A percentile compares a stretch with the other conserved stretches of the same genome.
These are phyloP conservation scores for Cryptoprocta ferox DNA, from an alignment of 2,797 vertebrate species.

Conservation along the genomic window DNA sequence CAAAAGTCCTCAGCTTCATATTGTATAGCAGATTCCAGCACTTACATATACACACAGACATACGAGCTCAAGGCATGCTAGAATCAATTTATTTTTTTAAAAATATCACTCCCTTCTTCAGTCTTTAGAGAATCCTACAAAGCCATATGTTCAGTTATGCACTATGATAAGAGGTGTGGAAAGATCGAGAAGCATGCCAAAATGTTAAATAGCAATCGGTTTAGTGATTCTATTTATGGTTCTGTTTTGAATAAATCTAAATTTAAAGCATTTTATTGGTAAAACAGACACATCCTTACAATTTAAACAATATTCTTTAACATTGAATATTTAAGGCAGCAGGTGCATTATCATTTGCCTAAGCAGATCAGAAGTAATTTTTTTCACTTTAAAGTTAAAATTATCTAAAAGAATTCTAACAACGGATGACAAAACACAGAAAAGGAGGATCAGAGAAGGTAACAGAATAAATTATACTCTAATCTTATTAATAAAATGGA, in stretches of 20 bases:
- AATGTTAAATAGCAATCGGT: not conserved
- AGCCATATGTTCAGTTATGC: not conserved
- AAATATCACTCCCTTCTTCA: not conserved
- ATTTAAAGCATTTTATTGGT: not conserved
- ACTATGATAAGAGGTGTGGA: not conserved
- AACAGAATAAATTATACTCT: not conserved
- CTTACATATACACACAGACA: not conserved
- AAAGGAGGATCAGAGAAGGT: not conserved
- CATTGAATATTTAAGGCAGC: not conserved
- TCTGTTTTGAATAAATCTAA: not conserved
- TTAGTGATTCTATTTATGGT: not conserved
- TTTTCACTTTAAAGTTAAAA: not conserved
- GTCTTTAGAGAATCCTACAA: not conserved
- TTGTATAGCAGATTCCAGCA: not conserved
- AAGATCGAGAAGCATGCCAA: not conserved
- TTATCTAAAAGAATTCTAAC: not conserved
- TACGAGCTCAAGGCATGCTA: not conserved
- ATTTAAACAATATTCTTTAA: not conserved
- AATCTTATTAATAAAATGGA: not conserved
- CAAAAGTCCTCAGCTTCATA: not conserved
- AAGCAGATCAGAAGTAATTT: not conserved
- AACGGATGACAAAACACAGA: not conserved
- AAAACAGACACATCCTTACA: not conserved
- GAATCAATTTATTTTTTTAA: not conserved
- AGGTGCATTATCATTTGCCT: not conserved